A percentile compares a stretch with the other conserved stretches of the same genome.
phyloP scores from a whole-genome alignment of 1,140 invertebrate genomes.

The Zophobas atratus region DNA sequence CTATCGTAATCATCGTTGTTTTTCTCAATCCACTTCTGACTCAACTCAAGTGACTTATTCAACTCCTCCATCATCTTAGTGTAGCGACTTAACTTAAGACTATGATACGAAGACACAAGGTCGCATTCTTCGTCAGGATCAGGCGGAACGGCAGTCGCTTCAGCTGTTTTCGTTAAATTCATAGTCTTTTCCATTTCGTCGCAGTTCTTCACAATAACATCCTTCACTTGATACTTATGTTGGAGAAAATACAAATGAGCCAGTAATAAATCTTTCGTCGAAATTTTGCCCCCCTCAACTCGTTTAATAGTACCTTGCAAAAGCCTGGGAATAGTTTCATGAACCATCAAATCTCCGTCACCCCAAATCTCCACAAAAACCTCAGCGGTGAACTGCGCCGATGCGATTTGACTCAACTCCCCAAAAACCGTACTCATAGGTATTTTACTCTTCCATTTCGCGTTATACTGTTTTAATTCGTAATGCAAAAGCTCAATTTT shows the following conservation, averaged over 20 bases:
- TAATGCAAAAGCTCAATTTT: slow-evolving; percentile 18
- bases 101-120: slow-evolving; percentile 52
- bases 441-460: slow-evolving; percentile 32
- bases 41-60: slow-evolving; percentile 33
- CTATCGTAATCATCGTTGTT: slow-evolving; percentile 25
- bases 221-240: slow-evolving; percentile 28
- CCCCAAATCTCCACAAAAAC: slow-evolving; percentile 20
- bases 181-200: slow-evolving; percentile 23
- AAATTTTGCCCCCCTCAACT: background rate
- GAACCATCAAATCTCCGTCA: slow-evolving; percentile 5
- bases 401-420: slow-evolving; percentile 5
- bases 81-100: slow-evolving; percentile 46
- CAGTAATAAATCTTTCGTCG: background rate
- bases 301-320: background rate
- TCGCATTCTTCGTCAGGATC: slow-evolving; percentile 56
- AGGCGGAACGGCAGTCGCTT: slow-evolving; percentile 35
- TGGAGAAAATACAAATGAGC: slow-evolving; percentile 30
- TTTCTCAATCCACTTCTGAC: background rate
- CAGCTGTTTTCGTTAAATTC: slow-evolving; percentile 1
- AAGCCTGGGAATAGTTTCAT: slow-evolving; percentile 6
- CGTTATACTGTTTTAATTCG: background rate
- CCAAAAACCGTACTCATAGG: slow-evolving; percentile 4
- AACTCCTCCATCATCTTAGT: slow-evolving; percentile 33
- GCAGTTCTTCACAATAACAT: background rate
- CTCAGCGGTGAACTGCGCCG: background rate